A percentile compares a stretch with the other conserved stretches of the same genome.
These are phyloP conservation scores for Reticulitermes speratus DNA, from an alignment of 1,140 invertebrate species.

Conservation along the genomic window DNA sequence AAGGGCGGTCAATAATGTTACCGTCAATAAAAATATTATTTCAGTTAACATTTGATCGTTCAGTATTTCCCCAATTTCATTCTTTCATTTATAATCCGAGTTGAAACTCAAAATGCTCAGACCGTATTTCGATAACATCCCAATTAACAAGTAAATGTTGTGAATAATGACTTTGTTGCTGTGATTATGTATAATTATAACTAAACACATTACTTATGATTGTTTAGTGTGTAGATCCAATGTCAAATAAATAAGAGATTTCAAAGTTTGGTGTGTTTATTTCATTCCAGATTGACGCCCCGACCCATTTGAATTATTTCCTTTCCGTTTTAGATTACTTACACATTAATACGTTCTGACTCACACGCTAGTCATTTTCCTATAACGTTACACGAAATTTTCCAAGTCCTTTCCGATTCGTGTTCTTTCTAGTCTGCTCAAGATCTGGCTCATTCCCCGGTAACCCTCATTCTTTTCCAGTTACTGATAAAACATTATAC, in stretches of 20 bases:
- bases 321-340: no score
- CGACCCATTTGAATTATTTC: no score
- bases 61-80: not conserved
- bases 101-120: not conserved
- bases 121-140: not conserved
- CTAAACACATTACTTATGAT: slow-evolving; percentile 29
- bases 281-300: slow-evolving; percentile 37
- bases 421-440: no score
- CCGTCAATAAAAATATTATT: not conserved
- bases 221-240: slow-evolving; percentile 51
- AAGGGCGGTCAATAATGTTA: not conserved
- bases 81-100: not conserved
- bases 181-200: slow-evolving; percentile 55
- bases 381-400: no score
- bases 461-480: no score
- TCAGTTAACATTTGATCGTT: not conserved
- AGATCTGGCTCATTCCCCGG: no score
- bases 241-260: slow-evolving; percentile 44
- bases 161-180: slow-evolving; percentile 57
- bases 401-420: no score
- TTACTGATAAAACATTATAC: no score
- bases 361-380: no score
- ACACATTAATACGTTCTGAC: no score
- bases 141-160: slow-evolving; percentile 51
- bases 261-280: slow-evolving; percentile 53